Base-by-base conservation (phyloP, 1,140 invertebrate species). In the Leptinotarsa defecta region DNA sequence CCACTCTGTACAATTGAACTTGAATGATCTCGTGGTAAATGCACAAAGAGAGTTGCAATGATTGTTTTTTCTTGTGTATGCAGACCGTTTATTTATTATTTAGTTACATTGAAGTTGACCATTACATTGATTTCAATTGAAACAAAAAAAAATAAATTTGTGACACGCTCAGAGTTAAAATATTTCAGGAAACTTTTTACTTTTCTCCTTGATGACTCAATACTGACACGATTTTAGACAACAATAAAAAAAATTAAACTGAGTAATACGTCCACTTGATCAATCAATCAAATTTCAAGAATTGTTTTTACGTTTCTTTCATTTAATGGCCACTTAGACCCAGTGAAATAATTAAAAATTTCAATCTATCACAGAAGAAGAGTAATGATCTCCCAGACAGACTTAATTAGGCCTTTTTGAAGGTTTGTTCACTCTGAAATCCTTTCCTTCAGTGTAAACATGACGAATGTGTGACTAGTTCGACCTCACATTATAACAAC, bases 401-500 rank as follows among this genome's bases (percentile, higher is more conserved):
- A 61, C 69, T 48, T 71, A 71, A 71, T 71, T 71, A 61, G 69
- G 69, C 49, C 69, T 52, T 19, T 69, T 61, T 61, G n/a, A 52
- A 48, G 69, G 48, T 52, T 71, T 48, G 52, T 71, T 61, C 69
- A 20, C 15, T 72, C 64, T 65, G 62, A 74, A 79, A 77, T 68
- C 76, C 71, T 76, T 73, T 77, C 76, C 65, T 73, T 77, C 77
- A 79, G 78, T 79, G 78, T 79, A 79, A 79, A 79, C 78, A 79
- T 79, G 78, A 79, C 78, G 76, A 77, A 79, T 79, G 75, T 77
- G 76, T 74, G 76, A 79, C 75, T 77, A 79, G 77, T 71, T 61
- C 74, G 78, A 77, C 76, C 78, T 77, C 78, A 79, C 78, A 77
- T 79, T 77, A 34, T 77, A 79, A 79, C 78, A 75, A 79, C 74